A percentile compares a stretch with the other conserved stretches of the same genome.
Evolutionary conservation across 1,140 invertebrate species (phyloP).

Genomic region (Myzus persicae): DNA sequence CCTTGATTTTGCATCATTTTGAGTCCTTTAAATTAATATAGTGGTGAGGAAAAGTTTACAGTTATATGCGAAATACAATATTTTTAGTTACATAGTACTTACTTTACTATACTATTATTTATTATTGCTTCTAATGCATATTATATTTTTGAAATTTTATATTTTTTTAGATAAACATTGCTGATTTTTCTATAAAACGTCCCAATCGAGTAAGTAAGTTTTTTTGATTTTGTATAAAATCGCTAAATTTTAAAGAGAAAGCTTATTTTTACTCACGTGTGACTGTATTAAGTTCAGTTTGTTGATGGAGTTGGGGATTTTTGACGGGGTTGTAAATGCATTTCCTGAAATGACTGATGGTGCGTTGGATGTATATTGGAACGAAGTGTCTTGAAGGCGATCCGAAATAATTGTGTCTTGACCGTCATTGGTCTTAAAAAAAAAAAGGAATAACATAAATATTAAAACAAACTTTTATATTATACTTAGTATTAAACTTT

Average conservation of each 20-base stretch:
- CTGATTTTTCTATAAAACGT: neutral
- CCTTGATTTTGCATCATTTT: neutral
- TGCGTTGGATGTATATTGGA: constrained; percentile 10
- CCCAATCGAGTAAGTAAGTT: neutral
- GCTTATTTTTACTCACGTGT: constrained; percentile 37
- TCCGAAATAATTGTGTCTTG: constrained; percentile 4
- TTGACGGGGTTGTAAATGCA: constrained; percentile 32
- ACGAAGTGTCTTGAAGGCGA: constrained; percentile 29
- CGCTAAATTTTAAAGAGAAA: neutral
- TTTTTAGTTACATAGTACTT: too few species aligned
- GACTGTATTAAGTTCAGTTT: constrained; percentile 49
- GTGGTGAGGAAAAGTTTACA: neutral
- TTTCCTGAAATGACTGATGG: constrained; percentile 40
- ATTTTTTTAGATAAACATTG: neutral
- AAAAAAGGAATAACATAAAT: neutral
- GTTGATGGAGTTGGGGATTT: constrained; percentile 32
- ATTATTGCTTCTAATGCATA: neutral
- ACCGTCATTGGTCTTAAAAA: neutral
- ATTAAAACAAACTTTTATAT: neutral
- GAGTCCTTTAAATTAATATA: neutral
- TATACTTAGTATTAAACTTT: neutral
- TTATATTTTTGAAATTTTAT: neutral
- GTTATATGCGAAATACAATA: neutral
- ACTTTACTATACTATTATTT: neutral
- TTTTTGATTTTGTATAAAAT: neutral